Percentiles rank a stretch among this genome's conserved stretches.
phyloP scores from a whole-genome alignment of 2,888 invertebrate genomes.

The Ichneumoninae sp. region DNA sequence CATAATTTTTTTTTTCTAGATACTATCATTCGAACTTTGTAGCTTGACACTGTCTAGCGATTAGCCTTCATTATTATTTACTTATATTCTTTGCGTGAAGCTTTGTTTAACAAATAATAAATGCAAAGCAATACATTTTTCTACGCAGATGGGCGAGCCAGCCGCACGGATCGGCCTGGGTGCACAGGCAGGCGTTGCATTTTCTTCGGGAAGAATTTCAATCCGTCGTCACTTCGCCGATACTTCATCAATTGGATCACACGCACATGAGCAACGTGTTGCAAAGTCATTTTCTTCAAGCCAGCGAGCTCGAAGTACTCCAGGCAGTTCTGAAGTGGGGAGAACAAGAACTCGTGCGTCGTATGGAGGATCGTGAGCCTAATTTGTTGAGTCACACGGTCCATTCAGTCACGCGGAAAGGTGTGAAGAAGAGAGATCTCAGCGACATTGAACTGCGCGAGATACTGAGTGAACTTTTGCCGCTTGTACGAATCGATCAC shows the following conservation, averaged over 20 bases:
- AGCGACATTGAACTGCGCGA: constrained; percentile 95
- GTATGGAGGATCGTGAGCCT: constrained; percentile 95
- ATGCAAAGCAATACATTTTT: constrained; percentile 19
- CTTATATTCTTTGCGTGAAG: too few relatives aligned
- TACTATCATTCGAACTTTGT: too few relatives aligned
- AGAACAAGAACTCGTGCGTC: constrained; percentile 92
- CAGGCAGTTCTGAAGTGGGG: constrained; percentile 95
- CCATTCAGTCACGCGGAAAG: constrained; percentile 95
- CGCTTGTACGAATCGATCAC: constrained; percentile 95
- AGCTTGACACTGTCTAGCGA: too few relatives aligned
- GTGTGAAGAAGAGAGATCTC: constrained; percentile 91
- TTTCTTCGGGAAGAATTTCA: constrained; percentile 97
- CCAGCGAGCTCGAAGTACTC: constrained; percentile 95
- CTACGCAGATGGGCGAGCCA: constrained; percentile 91
- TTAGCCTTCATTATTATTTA: too few relatives aligned
- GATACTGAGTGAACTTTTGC: constrained; percentile 92
- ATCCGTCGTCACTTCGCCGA: constrained; percentile 89
- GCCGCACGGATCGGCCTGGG: constrained; percentile 97
- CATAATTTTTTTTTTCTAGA: too few relatives aligned
- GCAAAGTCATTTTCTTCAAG: constrained; percentile 92
- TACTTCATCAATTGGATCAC: constrained; percentile 91
- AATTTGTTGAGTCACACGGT: constrained; percentile 96
- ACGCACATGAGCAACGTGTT: constrained; percentile 90
- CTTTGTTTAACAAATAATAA: background rate
- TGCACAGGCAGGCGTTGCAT: constrained; percentile 95